Base-by-base conservation (phyloP, 92 coral and sea anemone species). In the Parazoanthus atlanticus region DNA sequence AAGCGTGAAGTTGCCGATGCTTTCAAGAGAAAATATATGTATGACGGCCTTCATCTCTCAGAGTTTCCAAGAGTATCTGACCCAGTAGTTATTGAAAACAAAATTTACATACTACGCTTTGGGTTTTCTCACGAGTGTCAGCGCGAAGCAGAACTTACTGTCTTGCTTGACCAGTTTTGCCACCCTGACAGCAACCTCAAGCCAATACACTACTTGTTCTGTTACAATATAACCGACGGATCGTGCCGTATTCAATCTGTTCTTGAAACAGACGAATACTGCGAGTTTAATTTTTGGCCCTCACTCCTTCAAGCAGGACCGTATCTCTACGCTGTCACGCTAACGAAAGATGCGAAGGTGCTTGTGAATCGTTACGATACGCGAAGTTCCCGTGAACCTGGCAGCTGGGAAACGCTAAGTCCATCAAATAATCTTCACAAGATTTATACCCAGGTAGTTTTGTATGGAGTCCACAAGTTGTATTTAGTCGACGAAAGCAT, bases 191-290 rank as follows among this genome's bases (percentile, higher is more conserved):
- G 33, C 3, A 36, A 74, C 41, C 16, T 36, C 32, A 76, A 23
- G 28, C 54, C 31, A 21, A 40, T 76, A 76, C 40, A 23, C 54
- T 76, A 76, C 47, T 8, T 76, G 31, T 38, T 76, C 34, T 76
- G 80, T 25, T 76, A 76, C 80, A 26, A 76, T n/a, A 76, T 76
- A 38, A 25, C 54, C 32, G 46, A 76, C 7, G 80, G 58, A 46
- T 40, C 80, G 54, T 76, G 80, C 19, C 16, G 29, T n/a, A 38
- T 76, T 8, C 46, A 76, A 41, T 76, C 80, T 28, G 46, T 76
- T 76, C 80, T 76, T 36, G 80, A 76, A 41, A 23, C 80, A 40
- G n/a, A 76, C 41, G 56, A 76, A 40, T 32, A 25, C 1, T 76
- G 80, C 7, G 17, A 25, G 15, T 41, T 34, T 76, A n/a, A 31